A percentile compares a stretch with the other conserved stretches of the same genome.
These are phyloP conservation scores for Bufotes viridis DNA, from an alignment of 2,797 vertebrate species.

Conservation along the genomic window DNA sequence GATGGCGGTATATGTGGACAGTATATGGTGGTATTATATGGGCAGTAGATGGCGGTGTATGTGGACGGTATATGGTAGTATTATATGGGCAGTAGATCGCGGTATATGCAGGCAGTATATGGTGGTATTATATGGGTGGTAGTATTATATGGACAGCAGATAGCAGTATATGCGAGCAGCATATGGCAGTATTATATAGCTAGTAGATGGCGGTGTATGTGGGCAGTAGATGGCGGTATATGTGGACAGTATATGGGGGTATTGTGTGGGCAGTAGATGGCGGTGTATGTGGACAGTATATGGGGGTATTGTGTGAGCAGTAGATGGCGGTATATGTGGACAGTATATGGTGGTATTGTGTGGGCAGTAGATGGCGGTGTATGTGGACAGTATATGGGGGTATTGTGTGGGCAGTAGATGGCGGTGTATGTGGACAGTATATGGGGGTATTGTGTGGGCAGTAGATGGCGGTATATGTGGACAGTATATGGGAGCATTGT, in stretches of 20 bases:
- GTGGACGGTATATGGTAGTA: not conserved
- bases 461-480: too few species aligned
- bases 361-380: not conserved
- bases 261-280: too few species aligned
- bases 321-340: not conserved
- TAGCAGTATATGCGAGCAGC: not conserved
- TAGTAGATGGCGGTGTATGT: too few species aligned
- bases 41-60: too few species aligned
- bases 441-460: too few species aligned
- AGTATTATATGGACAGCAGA: not conserved
- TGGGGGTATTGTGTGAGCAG: not conserved
- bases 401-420: not conserved
- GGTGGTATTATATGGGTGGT: not conserved
- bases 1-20: too few species aligned
- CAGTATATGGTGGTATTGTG: not conserved
- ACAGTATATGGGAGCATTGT: too few species aligned
- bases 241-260: too few species aligned
- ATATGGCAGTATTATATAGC: not conserved
- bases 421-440: too few species aligned
- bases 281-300: not conserved
- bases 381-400: not conserved
- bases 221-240: not conserved
- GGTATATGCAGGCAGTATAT: too few species aligned
- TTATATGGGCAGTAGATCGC: not conserved
- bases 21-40: too few species aligned